These are phyloP conservation scores for Momotus momota DNA, from an alignment of 2,797 vertebrate genomes.

Conservation along the genomic window DNA sequence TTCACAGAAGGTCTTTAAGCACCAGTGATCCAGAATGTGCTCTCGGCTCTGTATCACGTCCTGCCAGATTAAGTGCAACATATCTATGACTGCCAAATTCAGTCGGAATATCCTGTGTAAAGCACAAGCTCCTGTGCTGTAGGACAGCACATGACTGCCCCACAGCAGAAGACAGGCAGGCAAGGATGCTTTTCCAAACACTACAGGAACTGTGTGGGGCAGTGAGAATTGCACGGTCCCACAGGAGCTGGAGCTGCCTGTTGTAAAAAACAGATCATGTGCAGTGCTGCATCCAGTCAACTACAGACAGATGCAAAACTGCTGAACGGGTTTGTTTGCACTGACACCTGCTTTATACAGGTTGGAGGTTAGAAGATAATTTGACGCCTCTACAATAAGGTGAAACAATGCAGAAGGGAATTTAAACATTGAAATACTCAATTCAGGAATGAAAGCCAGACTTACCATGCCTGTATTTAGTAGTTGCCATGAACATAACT, in stretches of 20 bases:
- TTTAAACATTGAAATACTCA: neutral
- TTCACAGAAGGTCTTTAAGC: neutral
- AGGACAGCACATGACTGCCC: neutral
- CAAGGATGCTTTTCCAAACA: neutral
- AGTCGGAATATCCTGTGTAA: neutral
- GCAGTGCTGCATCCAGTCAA: neutral
- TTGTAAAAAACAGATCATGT: neutral
- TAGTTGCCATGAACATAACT: slow-evolving; percentile 96
- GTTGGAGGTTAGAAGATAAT: neutral
- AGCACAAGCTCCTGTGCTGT: neutral
- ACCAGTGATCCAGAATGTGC: neutral
- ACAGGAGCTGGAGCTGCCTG: neutral
- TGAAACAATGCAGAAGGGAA: neutral
- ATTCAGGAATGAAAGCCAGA: neutral
- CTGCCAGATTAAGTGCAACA: neutral
- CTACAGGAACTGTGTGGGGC: neutral
- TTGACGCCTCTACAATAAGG: neutral
- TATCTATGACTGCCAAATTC: neutral
- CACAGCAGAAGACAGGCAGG: neutral
- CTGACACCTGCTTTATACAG: neutral
- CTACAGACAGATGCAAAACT: neutral
- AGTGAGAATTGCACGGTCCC: accelerated
- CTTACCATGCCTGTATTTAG: slow-evolving; percentile 82
- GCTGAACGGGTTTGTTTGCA: neutral
- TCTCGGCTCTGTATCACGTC: neutral